Base-by-base conservation (phyloP, 2,797 vertebrate genomes). In the Pipistrellus pipistrellus region DNA sequence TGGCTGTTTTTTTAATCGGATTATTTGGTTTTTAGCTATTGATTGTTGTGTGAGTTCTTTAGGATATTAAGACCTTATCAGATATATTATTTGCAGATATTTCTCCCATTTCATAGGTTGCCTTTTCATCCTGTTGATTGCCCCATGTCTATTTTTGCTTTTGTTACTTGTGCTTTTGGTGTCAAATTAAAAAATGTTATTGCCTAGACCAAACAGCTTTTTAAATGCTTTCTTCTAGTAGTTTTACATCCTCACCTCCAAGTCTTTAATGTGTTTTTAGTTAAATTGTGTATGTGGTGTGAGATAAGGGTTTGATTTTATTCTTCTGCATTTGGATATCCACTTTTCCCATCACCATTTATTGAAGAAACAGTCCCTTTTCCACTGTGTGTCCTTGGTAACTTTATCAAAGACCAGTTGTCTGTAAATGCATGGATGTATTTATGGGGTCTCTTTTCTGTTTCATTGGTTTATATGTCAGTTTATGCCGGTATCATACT, bases 151-250 rank as follows among this genome's bases (percentile, higher is more conserved):
- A 1, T 57, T 76, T 75, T 69, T 73, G 41, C n/a, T 83, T 69
- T 75, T 55, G 75, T 76, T 69, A 66, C 38, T 83, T 81, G n/a
- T 75, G n/a, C 27, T 91, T 90, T 76, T 59, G 32, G 15, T 69
- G 53, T 82, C 71, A 32, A 32, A 82, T 18, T n/a, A 18, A 68
- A 44, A 81, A 73, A 41, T 3, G 18, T 41, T 5, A 59, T 59
- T 71, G 44, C 32, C 51, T 35, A 83, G 32, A 62, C 83, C 44
- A 83, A 1, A 57, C 81, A 68, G n/a, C 23, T 77, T 83, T 17
- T 73, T 14, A 23, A 82, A 0, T 59, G 9, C 44, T 87, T 83
- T 71, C 76, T 44, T 72, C 14, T 53, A 77, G 30, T 51, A 35
- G 23, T 83, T 91, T 83, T 46, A 68, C 5, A 57, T 48, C 46